Evolutionary conservation across 2,797 vertebrate genomes (phyloP).

Genomic region (Chaetodon trifasciatus): DNA sequence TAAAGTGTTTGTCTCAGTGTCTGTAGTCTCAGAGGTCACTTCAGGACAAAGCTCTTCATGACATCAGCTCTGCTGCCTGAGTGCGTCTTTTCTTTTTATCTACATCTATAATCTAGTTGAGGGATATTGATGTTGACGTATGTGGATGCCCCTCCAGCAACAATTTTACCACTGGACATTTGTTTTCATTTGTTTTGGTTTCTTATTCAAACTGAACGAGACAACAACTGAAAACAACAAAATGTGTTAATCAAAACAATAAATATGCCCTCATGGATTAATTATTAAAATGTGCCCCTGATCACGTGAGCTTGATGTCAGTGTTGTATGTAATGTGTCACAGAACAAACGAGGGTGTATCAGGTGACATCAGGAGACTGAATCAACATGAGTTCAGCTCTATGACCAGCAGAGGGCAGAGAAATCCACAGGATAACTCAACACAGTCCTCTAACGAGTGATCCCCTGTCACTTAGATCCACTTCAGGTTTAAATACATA

Average conservation of each 20-base stretch:
- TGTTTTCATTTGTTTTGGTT: constrained; percentile 18
- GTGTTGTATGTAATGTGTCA: not conserved
- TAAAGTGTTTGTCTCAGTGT: constrained; percentile 8
- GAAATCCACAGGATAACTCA: constrained; percentile 34
- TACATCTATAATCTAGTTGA: constrained; percentile 55
- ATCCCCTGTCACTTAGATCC: not conserved
- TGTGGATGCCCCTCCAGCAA: constrained; percentile 45
- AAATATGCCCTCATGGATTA: not conserved
- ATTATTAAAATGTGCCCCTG: not conserved
- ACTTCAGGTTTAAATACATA: not conserved
- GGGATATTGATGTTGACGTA: constrained; percentile 42
- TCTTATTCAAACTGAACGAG: constrained; percentile 27
- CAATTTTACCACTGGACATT: constrained; percentile 2
- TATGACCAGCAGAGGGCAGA: constrained; percentile 77
- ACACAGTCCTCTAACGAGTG: not conserved
- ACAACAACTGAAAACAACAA: constrained; percentile 3
- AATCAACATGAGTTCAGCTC: constrained; percentile 5
- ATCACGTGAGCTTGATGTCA: not conserved
- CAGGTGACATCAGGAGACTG: not conserved
- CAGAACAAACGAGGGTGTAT: not conserved
- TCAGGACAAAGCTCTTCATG: constrained; percentile 47
- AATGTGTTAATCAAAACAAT: not conserved
- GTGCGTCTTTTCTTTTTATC: constrained; percentile 55
- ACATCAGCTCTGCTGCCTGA: constrained; percentile 51
- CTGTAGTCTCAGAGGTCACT: constrained; percentile 40